Evolutionary conservation across 1,140 invertebrate genomes (phyloP).

Genomic region (Agrypnia vestita): DNA sequence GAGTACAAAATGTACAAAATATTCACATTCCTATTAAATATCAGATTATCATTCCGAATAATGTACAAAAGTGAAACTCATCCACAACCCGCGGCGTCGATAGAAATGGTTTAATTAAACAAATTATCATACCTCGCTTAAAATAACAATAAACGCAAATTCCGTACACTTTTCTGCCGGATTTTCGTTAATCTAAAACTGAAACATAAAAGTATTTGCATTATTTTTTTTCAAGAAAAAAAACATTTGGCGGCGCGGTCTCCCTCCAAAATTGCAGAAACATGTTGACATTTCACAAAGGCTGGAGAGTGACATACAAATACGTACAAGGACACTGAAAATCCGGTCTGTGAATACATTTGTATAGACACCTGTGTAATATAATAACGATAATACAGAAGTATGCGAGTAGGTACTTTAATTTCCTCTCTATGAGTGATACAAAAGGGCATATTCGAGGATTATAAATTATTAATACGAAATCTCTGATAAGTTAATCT

Average conservation of each 20-base stretch:
- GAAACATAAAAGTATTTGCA: background rate
- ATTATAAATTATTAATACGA: too few relatives aligned
- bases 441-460: too few relatives aligned
- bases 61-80: background rate
- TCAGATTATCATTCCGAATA: background rate
- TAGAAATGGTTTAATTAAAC: background rate
- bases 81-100: background rate
- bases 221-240: background rate
- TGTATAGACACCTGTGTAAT: background rate
- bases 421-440: too few relatives aligned
- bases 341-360: slow-evolving; percentile 20
- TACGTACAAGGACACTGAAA: slow-evolving; percentile 25
- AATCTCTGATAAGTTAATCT: too few relatives aligned
- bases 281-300: slow-evolving; percentile 1
- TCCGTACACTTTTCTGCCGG: too few relatives aligned
- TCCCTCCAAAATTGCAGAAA: background rate
- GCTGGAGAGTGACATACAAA: slow-evolving; percentile 11
- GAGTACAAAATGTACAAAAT: too few relatives aligned
- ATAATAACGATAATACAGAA: too few relatives aligned
- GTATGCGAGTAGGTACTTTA: too few relatives aligned
- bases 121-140: background rate
- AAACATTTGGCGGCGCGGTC: background rate
- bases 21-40: too few relatives aligned
- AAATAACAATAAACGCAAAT: too few relatives aligned
- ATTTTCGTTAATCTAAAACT: too few relatives aligned